phyloP scores from a whole-genome alignment of 2,888 invertebrate species.

The Teleiodes luculella region DNA sequence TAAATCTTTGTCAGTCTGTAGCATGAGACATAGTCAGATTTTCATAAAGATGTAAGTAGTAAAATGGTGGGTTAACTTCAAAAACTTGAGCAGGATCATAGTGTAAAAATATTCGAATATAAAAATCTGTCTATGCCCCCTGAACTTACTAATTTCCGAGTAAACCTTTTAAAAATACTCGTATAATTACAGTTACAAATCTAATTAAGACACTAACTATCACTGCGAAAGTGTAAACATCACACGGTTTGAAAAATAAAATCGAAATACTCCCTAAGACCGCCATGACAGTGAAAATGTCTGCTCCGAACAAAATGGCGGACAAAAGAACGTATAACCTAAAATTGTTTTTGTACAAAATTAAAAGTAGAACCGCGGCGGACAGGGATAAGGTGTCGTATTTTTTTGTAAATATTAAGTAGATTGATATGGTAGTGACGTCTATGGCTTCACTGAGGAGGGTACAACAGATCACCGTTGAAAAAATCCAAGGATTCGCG shows the following conservation, averaged over 20 bases:
- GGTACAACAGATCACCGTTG: conserved; percentile 72
- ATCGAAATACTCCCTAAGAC: conserved; percentile 48
- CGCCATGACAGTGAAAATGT: conserved; percentile 38
- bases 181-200: conserved; percentile 55
- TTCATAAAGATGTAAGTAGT: conserved; percentile 3
- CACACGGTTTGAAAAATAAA: conserved; percentile 60
- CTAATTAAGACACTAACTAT: conserved; percentile 61
- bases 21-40: conserved; percentile 3
- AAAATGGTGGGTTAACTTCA: conserved; percentile 12
- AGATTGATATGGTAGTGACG: conserved; percentile 49
- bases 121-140: conserved; percentile 24
- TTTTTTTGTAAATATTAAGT: conserved; percentile 47
- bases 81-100: conserved; percentile 5
- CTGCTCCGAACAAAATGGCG: conserved; percentile 48
- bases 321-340: conserved; percentile 33
- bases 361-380: conserved; percentile 41
- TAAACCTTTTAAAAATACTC: conserved; percentile 53
- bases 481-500: conserved; percentile 72
- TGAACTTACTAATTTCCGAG: conserved; percentile 33
- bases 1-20: too few relatives aligned
- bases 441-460: conserved; percentile 52
- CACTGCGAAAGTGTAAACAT: conserved; percentile 64
- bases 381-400: conserved; percentile 45
- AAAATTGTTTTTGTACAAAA: conserved; percentile 42
- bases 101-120: conserved; percentile 11